Base-by-base conservation (phyloP, 2,113 vertebrate genomes). In the Pituophis catenifer region DNA sequence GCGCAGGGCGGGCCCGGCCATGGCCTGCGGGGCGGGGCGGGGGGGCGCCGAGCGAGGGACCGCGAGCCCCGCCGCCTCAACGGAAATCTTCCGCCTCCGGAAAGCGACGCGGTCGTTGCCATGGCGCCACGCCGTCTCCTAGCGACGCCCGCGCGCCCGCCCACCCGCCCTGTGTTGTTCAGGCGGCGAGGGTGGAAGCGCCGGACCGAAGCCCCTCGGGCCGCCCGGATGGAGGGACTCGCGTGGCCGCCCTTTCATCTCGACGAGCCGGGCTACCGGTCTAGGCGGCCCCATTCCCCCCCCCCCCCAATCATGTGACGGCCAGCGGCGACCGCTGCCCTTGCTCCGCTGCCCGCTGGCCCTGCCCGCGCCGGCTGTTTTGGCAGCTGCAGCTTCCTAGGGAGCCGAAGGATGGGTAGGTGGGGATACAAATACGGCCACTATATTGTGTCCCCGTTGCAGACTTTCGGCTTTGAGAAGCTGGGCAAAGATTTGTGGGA, bases 1-100 rank as follows among this genome's bases (percentile, higher is more conserved):
- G 88, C 95, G 88, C 2, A 97, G 10, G 50, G 97, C 94, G 11
- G 97, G 93, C 88, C 97, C 97, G 0, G 97, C 98, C 98, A 99
- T 98, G 94, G 93, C 19, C 48, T 93, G 91, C n/a, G 92, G 59
- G 94, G 92, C 59, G 53, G 57, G 88, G 50, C 23, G 15, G 2
- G 5, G n/a, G 15, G 10, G 5, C 86, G 11, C 53, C 26, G 38
- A 26, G 81, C 26, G 57, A 38, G 62, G 44, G 86, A 48, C 86
- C 23, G 10, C 86, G 48, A 24, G 86, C 21, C 26, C 48, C 44
- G 44, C 85, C 52, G 38, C 23, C 23, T 24, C 85, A 50, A 48
- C 85, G 70, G 33, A 33, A 38, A 33, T 8, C 15, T 8, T 17
- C 70, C 70, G 33, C 70, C 70, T n/a, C 70, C 70, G 70, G 70